phyloP scores from a whole-genome alignment of 2,888 invertebrate genomes.

The Drosophila anceps region DNA sequence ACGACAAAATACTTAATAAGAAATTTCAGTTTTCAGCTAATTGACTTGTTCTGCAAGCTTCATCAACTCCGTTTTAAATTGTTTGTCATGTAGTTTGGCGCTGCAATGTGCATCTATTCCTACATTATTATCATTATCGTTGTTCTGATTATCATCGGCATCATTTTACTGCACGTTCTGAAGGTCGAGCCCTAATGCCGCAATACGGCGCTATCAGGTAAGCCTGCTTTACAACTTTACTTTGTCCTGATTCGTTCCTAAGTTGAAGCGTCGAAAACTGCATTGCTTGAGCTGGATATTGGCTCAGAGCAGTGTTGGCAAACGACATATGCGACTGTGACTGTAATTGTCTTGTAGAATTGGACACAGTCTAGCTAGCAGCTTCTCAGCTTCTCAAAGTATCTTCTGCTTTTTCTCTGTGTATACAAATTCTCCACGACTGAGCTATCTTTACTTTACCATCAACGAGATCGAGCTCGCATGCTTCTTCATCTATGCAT shows the following conservation, averaged over 20 bases:
- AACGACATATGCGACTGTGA: not conserved
- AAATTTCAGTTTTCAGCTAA: constrained; percentile 2
- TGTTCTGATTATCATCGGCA: not conserved
- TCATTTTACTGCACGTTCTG: not conserved
- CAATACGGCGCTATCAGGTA: not conserved
- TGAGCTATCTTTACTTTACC: not conserved
- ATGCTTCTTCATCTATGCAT: not conserved
- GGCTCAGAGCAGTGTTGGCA: not conserved
- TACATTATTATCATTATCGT: constrained; percentile 36
- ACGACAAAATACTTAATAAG: not conserved
- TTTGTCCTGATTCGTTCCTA: too few relatives aligned
- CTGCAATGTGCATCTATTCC: constrained; percentile 51
- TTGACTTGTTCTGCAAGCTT: not conserved
- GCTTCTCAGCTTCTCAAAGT: too few relatives aligned
- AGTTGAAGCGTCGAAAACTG: not conserved
- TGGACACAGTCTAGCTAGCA: too few relatives aligned
- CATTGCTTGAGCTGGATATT: not conserved
- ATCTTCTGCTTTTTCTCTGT: not conserved
- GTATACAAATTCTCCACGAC: not conserved
- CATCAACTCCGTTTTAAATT: not conserved
- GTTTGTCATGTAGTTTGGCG: not conserved
- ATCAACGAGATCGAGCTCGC: not conserved
- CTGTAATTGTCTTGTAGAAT: not conserved
- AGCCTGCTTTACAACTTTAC: not conserved
- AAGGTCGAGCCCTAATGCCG: not conserved